phyloP scores from a whole-genome alignment of 2,888 invertebrate species.

The Acrobasis repandana region DNA sequence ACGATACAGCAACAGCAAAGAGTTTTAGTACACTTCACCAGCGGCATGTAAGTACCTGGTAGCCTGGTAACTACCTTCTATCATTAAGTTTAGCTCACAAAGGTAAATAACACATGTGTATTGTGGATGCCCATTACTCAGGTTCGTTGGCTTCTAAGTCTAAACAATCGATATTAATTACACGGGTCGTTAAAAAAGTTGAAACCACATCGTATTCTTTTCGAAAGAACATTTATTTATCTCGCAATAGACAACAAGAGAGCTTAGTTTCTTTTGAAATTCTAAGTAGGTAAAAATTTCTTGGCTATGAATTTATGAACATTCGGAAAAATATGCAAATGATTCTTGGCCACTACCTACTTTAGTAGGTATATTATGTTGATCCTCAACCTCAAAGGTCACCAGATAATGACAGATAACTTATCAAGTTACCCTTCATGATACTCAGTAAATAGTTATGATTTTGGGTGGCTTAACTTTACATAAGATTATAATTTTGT shows the following conservation, averaged over 20 bases:
- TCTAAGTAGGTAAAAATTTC: background rate
- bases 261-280: background rate
- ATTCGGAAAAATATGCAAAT: background rate
- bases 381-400: too few species aligned
- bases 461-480: too few species aligned
- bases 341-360: too few species aligned
- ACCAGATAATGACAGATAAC: too few species aligned
- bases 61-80: too few species aligned
- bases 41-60: too few species aligned
- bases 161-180: conserved; percentile 13
- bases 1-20: background rate
- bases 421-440: too few species aligned
- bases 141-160: conserved; percentile 6
- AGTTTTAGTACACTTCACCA: too few species aligned
- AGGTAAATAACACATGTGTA: background rate
- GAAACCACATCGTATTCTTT: conserved; percentile 30
- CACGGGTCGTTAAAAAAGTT: conserved; percentile 27
- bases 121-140: conserved; percentile 5
- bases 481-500: too few species aligned
- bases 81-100: background rate
- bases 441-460: too few species aligned
- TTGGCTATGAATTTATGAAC: background rate
- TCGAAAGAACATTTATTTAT: conserved; percentile 10
- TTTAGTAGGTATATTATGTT: too few species aligned
- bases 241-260: background rate